Percentiles rank a stretch among this genome's conserved stretches.
Evolutionary conservation across 2,113 vertebrate genomes (phyloP).

Genomic region (Coptodon rendalli): DNA sequence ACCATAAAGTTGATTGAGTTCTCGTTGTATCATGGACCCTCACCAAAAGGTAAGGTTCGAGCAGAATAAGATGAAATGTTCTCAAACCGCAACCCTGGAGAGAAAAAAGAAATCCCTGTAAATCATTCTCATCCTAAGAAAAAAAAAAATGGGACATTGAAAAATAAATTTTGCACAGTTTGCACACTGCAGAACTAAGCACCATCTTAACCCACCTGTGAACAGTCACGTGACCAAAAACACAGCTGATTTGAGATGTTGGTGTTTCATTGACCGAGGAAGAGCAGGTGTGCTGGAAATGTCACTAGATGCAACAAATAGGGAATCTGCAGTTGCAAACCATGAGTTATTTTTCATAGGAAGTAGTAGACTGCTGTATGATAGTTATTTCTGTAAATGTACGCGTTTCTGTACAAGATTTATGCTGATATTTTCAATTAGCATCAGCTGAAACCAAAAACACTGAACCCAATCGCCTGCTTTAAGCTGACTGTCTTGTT

Average conservation of each 20-base stretch:
- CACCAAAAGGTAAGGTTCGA: background rate
- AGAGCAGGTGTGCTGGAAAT: fast-evolving
- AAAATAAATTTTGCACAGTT: fast-evolving
- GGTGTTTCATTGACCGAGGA: background rate
- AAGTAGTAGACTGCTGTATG: fast-evolving
- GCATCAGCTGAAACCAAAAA: background rate
- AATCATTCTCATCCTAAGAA: background rate
- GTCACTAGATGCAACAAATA: background rate
- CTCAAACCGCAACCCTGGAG: fast-evolving
- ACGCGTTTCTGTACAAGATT: fast-evolving
- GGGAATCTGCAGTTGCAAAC: background rate
- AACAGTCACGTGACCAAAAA: background rate
- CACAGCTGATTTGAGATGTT: fast-evolving
- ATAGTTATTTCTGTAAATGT: background rate
- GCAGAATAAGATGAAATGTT: background rate
- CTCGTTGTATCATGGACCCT: fast-evolving
- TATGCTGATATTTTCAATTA: background rate
- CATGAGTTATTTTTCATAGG: fast-evolving
- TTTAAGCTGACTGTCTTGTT: background rate
- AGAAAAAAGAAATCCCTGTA: background rate
- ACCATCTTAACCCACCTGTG: background rate
- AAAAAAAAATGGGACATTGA: fast-evolving
- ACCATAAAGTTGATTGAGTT: background rate
- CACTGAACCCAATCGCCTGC: background rate
- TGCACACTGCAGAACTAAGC: background rate